Percentiles rank a stretch among this genome's conserved stretches.
These are phyloP conservation scores for Manis crassicaudata DNA, from an alignment of 2,797 vertebrate species.

Conservation along the genomic window DNA sequence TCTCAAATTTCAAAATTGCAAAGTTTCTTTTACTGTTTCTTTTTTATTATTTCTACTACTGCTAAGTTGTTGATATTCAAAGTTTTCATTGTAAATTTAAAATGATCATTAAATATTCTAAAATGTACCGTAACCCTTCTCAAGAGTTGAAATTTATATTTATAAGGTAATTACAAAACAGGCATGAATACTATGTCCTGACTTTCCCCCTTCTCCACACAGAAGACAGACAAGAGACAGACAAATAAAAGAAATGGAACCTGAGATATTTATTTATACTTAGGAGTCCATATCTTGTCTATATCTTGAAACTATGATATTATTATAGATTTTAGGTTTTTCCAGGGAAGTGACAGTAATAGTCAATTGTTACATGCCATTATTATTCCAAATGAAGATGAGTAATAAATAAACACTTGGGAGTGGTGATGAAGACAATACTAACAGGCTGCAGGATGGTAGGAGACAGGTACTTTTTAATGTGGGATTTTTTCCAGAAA, in stretches of 20 bases:
- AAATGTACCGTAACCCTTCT: not conserved
- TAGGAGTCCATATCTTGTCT: not conserved
- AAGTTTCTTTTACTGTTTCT: not conserved
- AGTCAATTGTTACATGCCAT: not conserved
- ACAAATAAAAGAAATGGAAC: not conserved
- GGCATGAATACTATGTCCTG: not conserved
- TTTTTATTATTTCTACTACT: not conserved
- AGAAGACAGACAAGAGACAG: not conserved
- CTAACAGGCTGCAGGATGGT: not conserved
- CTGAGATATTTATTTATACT: not conserved
- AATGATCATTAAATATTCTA: not conserved
- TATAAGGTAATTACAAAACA: not conserved
- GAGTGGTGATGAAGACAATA: not conserved
- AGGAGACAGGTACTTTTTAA: not conserved
- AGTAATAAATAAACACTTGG: not conserved
- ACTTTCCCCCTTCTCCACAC: not conserved
- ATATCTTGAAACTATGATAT: not conserved
- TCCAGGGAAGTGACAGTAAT: not conserved
- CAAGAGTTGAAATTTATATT: not conserved
- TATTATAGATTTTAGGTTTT: constrained; percentile 21
- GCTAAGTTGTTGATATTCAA: not conserved
- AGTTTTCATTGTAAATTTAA: constrained; percentile 39
- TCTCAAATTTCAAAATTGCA: constrained; percentile 13
- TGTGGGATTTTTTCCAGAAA: not conserved
- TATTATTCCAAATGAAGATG: not conserved